Percentiles rank a stretch among this genome's conserved stretches.
Conservation (phyloP, 2,113 vertebrate species). For the Perca schrenkii region DNA sequence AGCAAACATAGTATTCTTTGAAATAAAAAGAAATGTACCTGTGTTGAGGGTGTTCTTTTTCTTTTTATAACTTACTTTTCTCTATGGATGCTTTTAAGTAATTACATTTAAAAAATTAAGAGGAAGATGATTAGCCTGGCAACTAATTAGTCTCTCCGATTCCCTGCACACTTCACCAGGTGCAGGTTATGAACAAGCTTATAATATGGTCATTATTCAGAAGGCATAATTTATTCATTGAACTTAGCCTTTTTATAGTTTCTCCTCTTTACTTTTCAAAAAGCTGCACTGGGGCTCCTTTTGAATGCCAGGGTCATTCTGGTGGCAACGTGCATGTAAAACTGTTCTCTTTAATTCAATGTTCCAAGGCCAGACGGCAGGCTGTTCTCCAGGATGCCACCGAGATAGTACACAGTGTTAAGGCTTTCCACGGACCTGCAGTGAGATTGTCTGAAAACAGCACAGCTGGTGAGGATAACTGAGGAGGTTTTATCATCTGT, state of each 20-base stretch:
- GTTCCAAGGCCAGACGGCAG: background rate
- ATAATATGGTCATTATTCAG: conserved; percentile 13
- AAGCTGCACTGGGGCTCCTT: background rate
- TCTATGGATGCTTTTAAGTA: background rate
- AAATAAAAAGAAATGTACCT: conserved; percentile 78
- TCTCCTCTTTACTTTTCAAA: background rate
- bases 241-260: conserved; percentile 43
- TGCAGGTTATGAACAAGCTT: background rate
- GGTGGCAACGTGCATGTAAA: background rate
- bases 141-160: conserved; percentile 29
- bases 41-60: conserved; percentile 24
- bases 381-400: background rate
- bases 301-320: background rate
- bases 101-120: conserved; percentile 42
- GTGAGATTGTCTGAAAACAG: conserved; percentile 8
- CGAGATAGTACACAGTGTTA: background rate
- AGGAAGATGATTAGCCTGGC: conserved; percentile 7
- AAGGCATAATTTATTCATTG: conserved; percentile 54
- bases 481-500: conserved; percentile 24
- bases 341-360: background rate
- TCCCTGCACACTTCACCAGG: conserved; percentile 23
- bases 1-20: conserved; percentile 82
- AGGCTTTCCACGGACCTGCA: background rate
- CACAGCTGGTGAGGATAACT: conserved; percentile 29
- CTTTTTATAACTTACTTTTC: background rate